Conservation (phyloP, 1,140 invertebrate genomes). For the Lepidostoma basale region DNA sequence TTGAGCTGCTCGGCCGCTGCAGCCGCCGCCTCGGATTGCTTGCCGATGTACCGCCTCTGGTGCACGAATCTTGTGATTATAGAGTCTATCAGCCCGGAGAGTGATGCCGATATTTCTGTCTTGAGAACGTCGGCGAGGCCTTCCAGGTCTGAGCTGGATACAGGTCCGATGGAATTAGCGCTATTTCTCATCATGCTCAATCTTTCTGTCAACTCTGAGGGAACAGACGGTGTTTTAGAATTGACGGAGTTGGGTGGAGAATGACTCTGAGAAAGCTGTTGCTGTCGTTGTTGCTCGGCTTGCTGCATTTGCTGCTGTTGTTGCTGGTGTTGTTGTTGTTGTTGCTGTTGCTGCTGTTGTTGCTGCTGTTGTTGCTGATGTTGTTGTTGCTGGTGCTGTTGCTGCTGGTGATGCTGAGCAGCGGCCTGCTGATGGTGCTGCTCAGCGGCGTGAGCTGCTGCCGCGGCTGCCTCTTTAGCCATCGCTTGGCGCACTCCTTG, state of each 20-base stretch:
- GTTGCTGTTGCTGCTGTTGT: slow-evolving; percentile 56
- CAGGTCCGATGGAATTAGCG: slow-evolving; percentile 65
- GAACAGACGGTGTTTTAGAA: slow-evolving; percentile 60
- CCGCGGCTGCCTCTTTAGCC: slow-evolving; percentile 69
- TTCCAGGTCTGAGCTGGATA: slow-evolving; percentile 79
- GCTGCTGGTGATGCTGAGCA: slow-evolving; percentile 55
- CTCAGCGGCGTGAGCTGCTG: slow-evolving; percentile 61
- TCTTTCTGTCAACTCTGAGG: slow-evolving; percentile 66
- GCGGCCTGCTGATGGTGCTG: slow-evolving; percentile 64
- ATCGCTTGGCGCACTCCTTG: slow-evolving; percentile 69
- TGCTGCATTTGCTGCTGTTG: slow-evolving; percentile 59
- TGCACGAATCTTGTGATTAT: slow-evolving; percentile 85
- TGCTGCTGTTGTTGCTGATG: slow-evolving; percentile 64
- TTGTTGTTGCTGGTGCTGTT: slow-evolving; percentile 57
- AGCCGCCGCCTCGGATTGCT: slow-evolving; percentile 75
- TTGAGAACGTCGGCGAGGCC: slow-evolving; percentile 87
- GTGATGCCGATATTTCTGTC: slow-evolving; percentile 83
- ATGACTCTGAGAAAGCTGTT: slow-evolving; percentile 54
- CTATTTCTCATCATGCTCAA: slow-evolving; percentile 69
- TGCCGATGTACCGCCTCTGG: slow-evolving; percentile 74
- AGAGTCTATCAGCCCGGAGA: slow-evolving; percentile 86
- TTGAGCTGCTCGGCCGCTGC: slow-evolving; percentile 80
- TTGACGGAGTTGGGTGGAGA: slow-evolving; percentile 53
- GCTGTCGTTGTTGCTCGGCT: slow-evolving; percentile 52
- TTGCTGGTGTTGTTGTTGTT: slow-evolving; percentile 51